Base-by-base conservation (phyloP, 2,113 vertebrate species). In the Micromys minutus region DNA sequence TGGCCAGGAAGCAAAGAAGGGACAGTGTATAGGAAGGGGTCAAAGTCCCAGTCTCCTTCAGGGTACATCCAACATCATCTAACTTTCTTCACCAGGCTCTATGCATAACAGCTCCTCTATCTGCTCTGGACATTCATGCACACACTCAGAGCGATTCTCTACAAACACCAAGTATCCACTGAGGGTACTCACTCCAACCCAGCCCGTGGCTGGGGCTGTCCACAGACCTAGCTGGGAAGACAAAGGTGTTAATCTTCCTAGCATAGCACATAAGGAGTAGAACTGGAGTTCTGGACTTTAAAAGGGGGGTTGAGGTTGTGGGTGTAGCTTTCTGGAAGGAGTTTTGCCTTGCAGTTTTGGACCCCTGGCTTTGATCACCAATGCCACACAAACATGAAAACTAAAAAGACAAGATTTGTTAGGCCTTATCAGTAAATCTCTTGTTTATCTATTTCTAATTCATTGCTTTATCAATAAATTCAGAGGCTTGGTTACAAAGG, bases 371-470 rank as follows among this genome's bases (percentile, higher is more conserved):
- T 65, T n/a, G 13, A n/a, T 71, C 45, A n/a, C 21, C 21, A n/a
- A 34, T 7, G 45, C 7, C 10, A 47, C 10, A 47, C 45, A 69
- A 52, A 24, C 31, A 50, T 15, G 10, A 34, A 50, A 47, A 67
- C 22, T 77, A 19, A 95, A 90, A 95, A 19, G 21, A 74, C 6
- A 67, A 88, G 59, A 34, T 80, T 92, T 79, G 50, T 80, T 87
- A 71, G 65, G 57, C 59, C n/a, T 95, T 92, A 87, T 61, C 76
- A 52, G 17, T 87, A 87, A 93, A 83, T 71, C n/a, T 95, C 57
- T 80, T n/a, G 42, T 4, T 67, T 29, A 45, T 47, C n/a, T 67
- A 36, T 12, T 42, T 83, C 29, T 74, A 95, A 86, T 83, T 52
- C 3, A 22, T 71, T 59, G 36, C n/a, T 91, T 26, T 57, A 55